These are phyloP conservation scores for Ashinkailepas kermadecensis DNA, from an alignment of 2,888 invertebrate genomes.

Conservation along the genomic window DNA sequence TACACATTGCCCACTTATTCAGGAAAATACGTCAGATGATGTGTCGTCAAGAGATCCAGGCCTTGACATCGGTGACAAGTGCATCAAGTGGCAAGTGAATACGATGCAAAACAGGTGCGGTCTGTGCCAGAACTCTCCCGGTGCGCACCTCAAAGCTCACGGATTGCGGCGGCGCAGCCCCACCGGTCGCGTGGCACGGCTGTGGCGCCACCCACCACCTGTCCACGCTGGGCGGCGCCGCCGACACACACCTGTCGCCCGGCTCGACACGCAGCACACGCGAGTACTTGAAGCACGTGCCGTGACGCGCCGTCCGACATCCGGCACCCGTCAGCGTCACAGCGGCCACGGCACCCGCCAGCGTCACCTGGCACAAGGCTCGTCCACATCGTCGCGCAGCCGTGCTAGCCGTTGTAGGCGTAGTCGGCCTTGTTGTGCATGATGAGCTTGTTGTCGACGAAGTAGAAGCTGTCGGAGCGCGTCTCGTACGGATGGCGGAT, in stretches of 20 bases:
- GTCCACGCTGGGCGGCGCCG: no score
- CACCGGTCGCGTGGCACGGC: no score
- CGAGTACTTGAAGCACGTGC: no score
- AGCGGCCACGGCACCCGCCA: not conserved
- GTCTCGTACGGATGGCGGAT: constrained; percentile 93
- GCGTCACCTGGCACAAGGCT: not conserved
- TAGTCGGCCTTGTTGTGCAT: constrained; percentile 99
- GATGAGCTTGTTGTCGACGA: constrained; percentile 90
- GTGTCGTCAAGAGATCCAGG: no score
- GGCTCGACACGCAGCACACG: no score
- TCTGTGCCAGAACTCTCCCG: not conserved
- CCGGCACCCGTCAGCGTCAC: not conserved
- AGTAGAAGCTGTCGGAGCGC: constrained; percentile 97
- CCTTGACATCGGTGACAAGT: no score
- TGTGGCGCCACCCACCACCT: no score
- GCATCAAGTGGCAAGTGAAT: no score
- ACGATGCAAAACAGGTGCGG: not conserved
- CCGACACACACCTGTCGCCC: no score
- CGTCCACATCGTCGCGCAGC: not conserved
- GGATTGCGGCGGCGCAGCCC: not conserved
- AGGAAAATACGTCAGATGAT: no score
- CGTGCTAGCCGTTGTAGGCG: constrained; percentile 69
- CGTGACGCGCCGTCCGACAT: not conserved
- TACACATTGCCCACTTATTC: no score
- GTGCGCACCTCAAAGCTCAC: not conserved